phyloP scores from a whole-genome alignment of 2,797 vertebrate genomes.

The Poeciliopsis turneri region DNA sequence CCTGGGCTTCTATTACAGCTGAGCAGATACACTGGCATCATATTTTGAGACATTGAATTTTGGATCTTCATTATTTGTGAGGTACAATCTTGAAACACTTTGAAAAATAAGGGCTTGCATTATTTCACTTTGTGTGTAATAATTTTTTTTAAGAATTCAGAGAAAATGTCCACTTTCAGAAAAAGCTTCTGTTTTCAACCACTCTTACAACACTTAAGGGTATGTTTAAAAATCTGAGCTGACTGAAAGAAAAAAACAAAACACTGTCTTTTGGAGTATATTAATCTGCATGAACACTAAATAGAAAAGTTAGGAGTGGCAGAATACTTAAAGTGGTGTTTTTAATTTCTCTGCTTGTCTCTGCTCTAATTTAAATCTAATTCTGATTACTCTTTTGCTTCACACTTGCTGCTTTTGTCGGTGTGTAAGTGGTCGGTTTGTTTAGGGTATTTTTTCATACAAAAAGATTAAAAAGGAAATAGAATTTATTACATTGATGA shows the following conservation, averaged over 20 bases:
- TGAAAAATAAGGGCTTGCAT: background rate
- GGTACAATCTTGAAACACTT: background rate
- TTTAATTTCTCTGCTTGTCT: too few relatives aligned
- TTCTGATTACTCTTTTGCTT: too few relatives aligned
- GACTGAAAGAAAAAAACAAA: background rate
- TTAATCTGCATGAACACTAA: background rate
- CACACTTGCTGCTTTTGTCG: too few relatives aligned
- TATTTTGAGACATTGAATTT: background rate
- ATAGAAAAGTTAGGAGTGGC: too few relatives aligned
- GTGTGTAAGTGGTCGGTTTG: too few relatives aligned
- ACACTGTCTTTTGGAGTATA: background rate
- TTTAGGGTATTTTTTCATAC: background rate
- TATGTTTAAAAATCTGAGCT: background rate
- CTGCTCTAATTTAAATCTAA: too few relatives aligned
- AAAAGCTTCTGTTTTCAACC: background rate
- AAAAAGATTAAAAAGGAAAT: background rate
- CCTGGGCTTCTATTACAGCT: background rate
- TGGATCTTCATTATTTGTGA: background rate
- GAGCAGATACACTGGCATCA: background rate
- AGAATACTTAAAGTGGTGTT: too few relatives aligned
- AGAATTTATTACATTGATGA: background rate
- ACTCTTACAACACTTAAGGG: background rate
- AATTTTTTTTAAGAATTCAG: too few relatives aligned
- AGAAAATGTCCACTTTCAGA: background rate
- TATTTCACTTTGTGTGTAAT: background rate